Conservation (phyloP, 2,113 vertebrate species). For the Ibidorhyncha struthersii region DNA sequence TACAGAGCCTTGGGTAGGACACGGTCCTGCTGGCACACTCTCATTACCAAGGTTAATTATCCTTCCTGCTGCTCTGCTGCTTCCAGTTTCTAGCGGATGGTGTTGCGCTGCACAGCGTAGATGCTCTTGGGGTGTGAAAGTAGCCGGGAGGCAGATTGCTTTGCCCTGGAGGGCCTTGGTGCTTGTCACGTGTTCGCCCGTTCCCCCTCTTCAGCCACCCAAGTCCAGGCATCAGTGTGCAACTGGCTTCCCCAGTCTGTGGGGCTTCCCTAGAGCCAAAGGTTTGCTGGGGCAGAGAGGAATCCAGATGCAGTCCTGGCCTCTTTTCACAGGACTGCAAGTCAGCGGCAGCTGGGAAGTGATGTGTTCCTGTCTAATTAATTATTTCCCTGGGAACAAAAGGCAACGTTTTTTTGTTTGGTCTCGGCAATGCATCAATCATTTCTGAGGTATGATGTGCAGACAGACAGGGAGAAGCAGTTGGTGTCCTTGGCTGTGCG, state of each 20-base stretch:
- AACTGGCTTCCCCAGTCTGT: neutral
- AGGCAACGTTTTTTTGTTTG: neutral
- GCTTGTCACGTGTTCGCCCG: accelerated
- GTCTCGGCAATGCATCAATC: neutral
- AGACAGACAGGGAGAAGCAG: neutral
- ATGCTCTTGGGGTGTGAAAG: neutral
- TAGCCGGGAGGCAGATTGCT: neutral
- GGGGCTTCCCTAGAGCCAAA: neutral
- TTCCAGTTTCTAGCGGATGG: neutral
- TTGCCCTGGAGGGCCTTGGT: neutral
- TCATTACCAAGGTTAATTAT: accelerated
- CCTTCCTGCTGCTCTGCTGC: neutral
- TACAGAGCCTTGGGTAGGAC: neutral
- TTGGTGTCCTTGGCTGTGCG: accelerated
- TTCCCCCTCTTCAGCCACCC: neutral
- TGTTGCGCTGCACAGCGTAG: accelerated
- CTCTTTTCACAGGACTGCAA: neutral
- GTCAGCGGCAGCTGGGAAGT: neutral
- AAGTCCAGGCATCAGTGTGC: accelerated
- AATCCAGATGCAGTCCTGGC: neutral
- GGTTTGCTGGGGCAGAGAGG: neutral
- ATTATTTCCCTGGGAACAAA: constrained; percentile 19
- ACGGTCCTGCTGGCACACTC: neutral
- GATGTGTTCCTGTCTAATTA: neutral
- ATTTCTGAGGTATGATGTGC: neutral